Evolutionary conservation across 2,113 vertebrate genomes (phyloP), one percentile per base, ranked within the genome.

Genomic region (Mustela nigripes): DNA sequence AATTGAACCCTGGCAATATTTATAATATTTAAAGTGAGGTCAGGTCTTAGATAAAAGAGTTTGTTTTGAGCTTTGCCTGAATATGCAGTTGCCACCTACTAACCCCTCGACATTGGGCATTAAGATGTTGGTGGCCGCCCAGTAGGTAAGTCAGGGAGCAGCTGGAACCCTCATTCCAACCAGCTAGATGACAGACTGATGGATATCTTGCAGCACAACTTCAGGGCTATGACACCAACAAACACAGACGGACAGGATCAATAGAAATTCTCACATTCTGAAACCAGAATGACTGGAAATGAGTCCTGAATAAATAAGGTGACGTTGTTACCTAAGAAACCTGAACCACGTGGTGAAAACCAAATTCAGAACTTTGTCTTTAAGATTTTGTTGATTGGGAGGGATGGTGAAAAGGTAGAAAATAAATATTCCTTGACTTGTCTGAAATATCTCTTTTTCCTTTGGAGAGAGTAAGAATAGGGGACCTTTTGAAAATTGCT

Each of bases 311-410:
- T 76, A 82, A 91, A 60, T 42, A 89, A 48, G 33, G 24, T 84
- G 48, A 62, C 50, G 6, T 11, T 79, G 71, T 14, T 36, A 60
- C 33, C 33, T 14, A 63, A 62, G 67, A 16, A 95, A 36, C 2
- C 9, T 2, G 85, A 89, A 56, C 50, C 31, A 82, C 33, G 31
- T 2, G 71, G 22, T 80, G 9, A 74, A 92, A 82, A 28, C 73
- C 36, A 95, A 94, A 91, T 56, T 18, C 8, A 92, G 56, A 85
- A 76, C 14, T 24, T 21, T 28, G 48, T 56, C 69, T 93, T 76
- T 48, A 78, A 89, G n/a, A 58, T 92, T 89, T 88, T 80, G 19
- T 73, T 73, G n/a, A 89, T 7, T 85, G 76, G 36, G 71, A 74
- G 7, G 15, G 33, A 6, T 33, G 50, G n/a, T 22, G 28, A 33